A percentile compares a stretch with the other conserved stretches of the same genome.
phyloP scores from a whole-genome alignment of 2,113 vertebrate species.

The Pogona vitticeps region DNA sequence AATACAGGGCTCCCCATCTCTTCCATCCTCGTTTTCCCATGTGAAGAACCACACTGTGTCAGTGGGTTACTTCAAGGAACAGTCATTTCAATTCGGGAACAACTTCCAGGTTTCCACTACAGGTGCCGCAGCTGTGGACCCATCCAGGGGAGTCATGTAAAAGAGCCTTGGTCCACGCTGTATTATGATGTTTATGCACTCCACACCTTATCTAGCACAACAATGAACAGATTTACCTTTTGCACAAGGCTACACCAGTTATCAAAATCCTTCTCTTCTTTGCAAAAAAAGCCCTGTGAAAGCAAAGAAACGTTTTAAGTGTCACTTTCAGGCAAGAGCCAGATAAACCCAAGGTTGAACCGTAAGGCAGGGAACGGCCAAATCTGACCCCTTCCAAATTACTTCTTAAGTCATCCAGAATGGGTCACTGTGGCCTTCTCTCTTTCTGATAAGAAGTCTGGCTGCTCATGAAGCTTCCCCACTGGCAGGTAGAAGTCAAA shows the following conservation, averaged over 20 bases:
- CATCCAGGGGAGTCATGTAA: too few species aligned
- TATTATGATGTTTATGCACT: too few species aligned
- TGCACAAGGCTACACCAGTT: constrained; percentile 86
- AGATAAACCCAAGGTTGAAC: background rate
- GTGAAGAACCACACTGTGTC: background rate
- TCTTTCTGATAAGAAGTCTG: background rate
- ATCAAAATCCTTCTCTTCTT: constrained; percentile 89
- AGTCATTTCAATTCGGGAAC: background rate
- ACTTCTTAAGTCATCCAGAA: background rate
- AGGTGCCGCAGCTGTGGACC: too few species aligned
- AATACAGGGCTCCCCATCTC: too few species aligned
- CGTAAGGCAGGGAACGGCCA: background rate
- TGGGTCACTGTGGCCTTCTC: background rate
- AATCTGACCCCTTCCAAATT: background rate
- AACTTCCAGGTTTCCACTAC: background rate
- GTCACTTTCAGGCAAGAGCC: background rate
- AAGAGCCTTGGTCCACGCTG: too few species aligned
- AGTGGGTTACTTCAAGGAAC: background rate
- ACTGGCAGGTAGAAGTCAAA: background rate
- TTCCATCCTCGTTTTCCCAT: too few species aligned
- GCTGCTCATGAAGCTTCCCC: background rate
- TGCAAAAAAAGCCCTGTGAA: constrained; percentile 88
- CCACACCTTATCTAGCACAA: too few species aligned
- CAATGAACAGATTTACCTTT: too few species aligned
- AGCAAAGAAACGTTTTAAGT: constrained; percentile 13